These are phyloP conservation scores for Dyspetes luteomarginatus DNA, from an alignment of 2,888 invertebrate genomes.

Conservation along the genomic window DNA sequence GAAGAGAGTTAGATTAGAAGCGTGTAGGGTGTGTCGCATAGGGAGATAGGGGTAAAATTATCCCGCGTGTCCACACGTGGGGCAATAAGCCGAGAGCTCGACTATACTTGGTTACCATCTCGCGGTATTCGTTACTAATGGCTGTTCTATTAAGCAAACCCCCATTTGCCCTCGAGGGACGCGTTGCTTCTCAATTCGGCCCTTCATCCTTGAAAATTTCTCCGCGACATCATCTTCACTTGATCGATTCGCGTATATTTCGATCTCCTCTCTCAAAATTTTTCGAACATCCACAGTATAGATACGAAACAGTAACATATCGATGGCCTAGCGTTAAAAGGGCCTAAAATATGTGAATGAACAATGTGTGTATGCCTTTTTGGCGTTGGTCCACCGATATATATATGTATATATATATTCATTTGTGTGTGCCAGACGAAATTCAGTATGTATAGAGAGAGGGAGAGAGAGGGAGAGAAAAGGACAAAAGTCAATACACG, in stretches of 20 bases:
- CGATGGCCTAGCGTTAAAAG: too few species aligned
- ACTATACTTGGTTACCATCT: conserved; percentile 47
- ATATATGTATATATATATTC: too few species aligned
- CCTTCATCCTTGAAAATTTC: conserved; percentile 4
- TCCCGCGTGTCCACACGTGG: conserved; percentile 55
- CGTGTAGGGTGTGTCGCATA: conserved; percentile 17
- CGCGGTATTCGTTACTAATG: conserved; percentile 81
- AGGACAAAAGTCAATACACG: conserved; percentile 54
- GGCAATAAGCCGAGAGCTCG: conserved; percentile 44
- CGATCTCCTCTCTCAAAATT: conserved; percentile 46
- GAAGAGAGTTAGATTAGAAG: conserved; percentile 27
- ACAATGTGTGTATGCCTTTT: too few species aligned
- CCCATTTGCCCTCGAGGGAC: conserved; percentile 76
- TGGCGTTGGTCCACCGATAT: too few species aligned
- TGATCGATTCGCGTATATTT: conserved; percentile 55
- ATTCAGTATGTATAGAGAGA: conserved; percentile 20
- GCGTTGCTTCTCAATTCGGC: conserved; percentile 74
- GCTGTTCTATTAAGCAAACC: conserved; percentile 79
- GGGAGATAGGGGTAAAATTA: conserved; percentile 60
- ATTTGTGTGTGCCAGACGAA: too few species aligned
- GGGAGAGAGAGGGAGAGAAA: conserved; percentile 55
- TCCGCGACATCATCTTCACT: conserved; percentile 36
- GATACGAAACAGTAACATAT: conserved; percentile 1
- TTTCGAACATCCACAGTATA: conserved; percentile 2
- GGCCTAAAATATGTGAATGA: too few species aligned